Base-by-base conservation (phyloP, 1,140 invertebrate species). In the Chrysopa pallens region DNA sequence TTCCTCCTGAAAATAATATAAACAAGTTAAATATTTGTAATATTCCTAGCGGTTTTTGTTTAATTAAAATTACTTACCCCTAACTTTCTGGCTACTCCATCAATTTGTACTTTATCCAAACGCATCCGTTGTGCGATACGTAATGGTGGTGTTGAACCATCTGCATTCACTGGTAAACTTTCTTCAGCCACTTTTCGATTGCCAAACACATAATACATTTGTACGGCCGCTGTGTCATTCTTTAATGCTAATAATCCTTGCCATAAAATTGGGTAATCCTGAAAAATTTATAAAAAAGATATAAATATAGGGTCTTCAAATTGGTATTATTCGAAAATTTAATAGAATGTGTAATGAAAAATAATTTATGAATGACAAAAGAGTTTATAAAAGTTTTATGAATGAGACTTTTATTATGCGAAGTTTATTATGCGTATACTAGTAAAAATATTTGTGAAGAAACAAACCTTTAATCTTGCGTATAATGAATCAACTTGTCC, bases 131-230 rank as follows among this genome's bases (percentile, higher is more conserved):
- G 93, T 0, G 89, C 87, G 51, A 98, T 96, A 44, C 89, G 73
- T 23, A 98, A 59, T 29, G 85, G 78, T 44, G 82, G 76, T 12
- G 84, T 80, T n/a, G 78, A 78, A 36, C 77, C 77, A 55, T 90
- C 85, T 23, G 73, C 71, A 56, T 83, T 75, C 39, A 76, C 74
- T 6, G 85, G 85, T 50, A 93, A 63, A 48, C 88, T 87, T 43
- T 78, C 78, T 29, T 76, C 72, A 0, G 88, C 87, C 39, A 94
- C 83, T 50, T 74, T 71, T 1, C 80, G 80, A 70, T 89, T 95
- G 11, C 94, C 94, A 50, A 86, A 87, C 27, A 98, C 87, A 63
- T 91, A 93, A 62, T 96, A 91, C 91, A 98, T 96, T 66, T 97
- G 91, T 8, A 97, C 93, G 14, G 85, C 85, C 4, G 91, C 90